phyloP scores from a whole-genome alignment of 2,797 vertebrate genomes.

The Naso thynnoides region DNA sequence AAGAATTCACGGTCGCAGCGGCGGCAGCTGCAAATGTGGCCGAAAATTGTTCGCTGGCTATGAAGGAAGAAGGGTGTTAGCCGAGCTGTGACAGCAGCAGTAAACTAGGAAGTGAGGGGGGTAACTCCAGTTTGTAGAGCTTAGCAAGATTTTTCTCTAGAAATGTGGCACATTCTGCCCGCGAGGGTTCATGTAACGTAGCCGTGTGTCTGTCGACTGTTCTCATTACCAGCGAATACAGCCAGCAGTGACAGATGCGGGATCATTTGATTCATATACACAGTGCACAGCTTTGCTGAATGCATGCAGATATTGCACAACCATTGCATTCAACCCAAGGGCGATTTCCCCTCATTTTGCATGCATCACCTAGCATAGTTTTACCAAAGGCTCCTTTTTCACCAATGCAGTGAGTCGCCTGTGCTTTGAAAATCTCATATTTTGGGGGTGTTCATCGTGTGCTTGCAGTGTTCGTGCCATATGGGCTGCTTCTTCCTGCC shows the following conservation, averaged over 20 bases:
- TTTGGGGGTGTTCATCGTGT: conserved; percentile 35
- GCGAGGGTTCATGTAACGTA: conserved; percentile 16
- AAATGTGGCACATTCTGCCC: conserved; percentile 38
- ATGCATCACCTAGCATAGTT: conserved; percentile 70
- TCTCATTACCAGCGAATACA: conserved; percentile 12
- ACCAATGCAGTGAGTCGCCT: conserved; percentile 59
- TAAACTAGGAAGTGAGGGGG: conserved; percentile 90
- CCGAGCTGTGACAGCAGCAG: conserved; percentile 79
- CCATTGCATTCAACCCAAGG: conserved; percentile 61
- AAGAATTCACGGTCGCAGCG: conserved; percentile 43
- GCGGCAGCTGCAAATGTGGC: conserved; percentile 45
- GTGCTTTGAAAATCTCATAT: conserved; percentile 51
- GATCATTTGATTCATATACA: conserved; percentile 12
- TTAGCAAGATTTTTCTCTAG: conserved; percentile 16
- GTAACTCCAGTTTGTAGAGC: conserved; percentile 63
- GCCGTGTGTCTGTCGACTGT: conserved; percentile 7
- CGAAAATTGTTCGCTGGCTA: conserved; percentile 59
- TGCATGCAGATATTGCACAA: conserved; percentile 73
- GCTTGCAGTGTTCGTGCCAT: conserved; percentile 43
- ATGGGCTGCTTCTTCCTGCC: conserved; percentile 59
- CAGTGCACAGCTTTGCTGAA: conserved; percentile 47
- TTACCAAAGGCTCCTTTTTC: conserved; percentile 22
- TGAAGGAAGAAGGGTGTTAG: conserved; percentile 85
- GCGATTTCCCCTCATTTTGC: conserved; percentile 67
- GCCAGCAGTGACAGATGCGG: conserved; percentile 45